Base-by-base conservation (phyloP, 2,797 vertebrate species). In the Platyrinchus mystaceus region DNA sequence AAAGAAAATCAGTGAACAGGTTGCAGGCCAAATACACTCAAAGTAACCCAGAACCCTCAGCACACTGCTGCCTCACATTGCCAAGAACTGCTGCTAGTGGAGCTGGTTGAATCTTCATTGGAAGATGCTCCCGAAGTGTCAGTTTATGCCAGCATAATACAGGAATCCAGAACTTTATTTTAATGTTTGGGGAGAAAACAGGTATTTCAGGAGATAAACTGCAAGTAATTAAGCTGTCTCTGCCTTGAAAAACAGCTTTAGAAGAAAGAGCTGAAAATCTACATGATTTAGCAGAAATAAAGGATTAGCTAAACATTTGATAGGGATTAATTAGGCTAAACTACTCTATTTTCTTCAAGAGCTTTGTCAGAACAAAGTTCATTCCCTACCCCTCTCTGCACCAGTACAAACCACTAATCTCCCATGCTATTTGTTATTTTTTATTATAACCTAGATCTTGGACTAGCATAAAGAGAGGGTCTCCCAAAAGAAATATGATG, bases 321-420 rank as follows among this genome's bases (percentile, higher is more conserved):
- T 46, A 24, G 7, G 28, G 55, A 90, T 95, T 91, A 90, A 87
- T 83, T 34, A 84, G n/a, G 36, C 37, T 68, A 76, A 93, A 73
- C 15, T 49, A 59, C 52, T 67, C 34, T 32, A 27, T 53, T 93
- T 95, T 59, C 47, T 80, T 39, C 14, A 58, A 43, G 11, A 85
- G 37, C 41, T 74, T 66, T 83, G 27, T 73, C 71, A 90, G 94
- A 87, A 82, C 49, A 85, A 92, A 83, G 76, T 91, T 73, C 44
- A 88, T 78, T 85, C 36, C 20, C 53, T 9, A 46, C 2, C 10
- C 64, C 34, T 2, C 10, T 71, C 28, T 53, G 32, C 8, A 78
- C n/a, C 32, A 41, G 39, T n/a, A 44, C 19, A 89, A 84, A 82
- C 36, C 32, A 60, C 28, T 66, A 59, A 82, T 36, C 20, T 84